A percentile compares a stretch with the other conserved stretches of the same genome.
Evolutionary conservation across 2,113 vertebrate species (phyloP).

Genomic region (Eretmochelys imbricata): DNA sequence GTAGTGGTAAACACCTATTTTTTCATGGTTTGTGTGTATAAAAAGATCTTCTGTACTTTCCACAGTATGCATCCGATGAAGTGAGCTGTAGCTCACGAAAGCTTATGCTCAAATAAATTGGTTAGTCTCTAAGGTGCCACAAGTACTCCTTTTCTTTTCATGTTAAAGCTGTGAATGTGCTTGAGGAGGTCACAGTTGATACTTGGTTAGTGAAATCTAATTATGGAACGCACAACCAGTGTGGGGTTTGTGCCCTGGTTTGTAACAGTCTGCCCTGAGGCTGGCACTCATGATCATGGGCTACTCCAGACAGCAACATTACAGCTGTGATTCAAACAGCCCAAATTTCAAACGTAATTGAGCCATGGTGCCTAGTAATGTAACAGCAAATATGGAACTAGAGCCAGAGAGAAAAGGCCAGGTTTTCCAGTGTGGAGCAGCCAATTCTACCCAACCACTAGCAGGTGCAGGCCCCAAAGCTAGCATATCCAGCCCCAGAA

Average conservation of each 20-base stretch:
- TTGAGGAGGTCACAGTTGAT: not conserved
- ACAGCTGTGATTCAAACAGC: accelerated
- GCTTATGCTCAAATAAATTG: too few species aligned
- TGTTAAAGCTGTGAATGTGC: too few species aligned
- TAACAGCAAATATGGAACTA: not conserved
- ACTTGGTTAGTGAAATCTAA: not conserved
- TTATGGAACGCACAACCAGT: not conserved
- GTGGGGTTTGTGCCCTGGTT: too few species aligned
- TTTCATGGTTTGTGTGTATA: too few species aligned
- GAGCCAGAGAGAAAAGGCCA: not conserved
- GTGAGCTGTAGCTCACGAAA: too few species aligned
- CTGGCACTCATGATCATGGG: not conserved
- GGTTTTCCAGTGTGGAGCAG: not conserved
- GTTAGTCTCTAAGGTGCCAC: too few species aligned
- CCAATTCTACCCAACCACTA: not conserved
- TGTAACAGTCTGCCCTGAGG: not conserved
- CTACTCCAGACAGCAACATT: not conserved
- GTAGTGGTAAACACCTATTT: too few species aligned
- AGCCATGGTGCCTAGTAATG: accelerated
- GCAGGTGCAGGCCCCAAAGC: not conserved
- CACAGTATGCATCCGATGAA: too few species aligned
- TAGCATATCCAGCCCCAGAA: not conserved
- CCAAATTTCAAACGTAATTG: accelerated
- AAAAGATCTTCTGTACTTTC: too few species aligned
- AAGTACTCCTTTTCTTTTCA: not conserved